Conservation (phyloP, 1,140 invertebrate species). For the Drosophila repleta region DNA sequence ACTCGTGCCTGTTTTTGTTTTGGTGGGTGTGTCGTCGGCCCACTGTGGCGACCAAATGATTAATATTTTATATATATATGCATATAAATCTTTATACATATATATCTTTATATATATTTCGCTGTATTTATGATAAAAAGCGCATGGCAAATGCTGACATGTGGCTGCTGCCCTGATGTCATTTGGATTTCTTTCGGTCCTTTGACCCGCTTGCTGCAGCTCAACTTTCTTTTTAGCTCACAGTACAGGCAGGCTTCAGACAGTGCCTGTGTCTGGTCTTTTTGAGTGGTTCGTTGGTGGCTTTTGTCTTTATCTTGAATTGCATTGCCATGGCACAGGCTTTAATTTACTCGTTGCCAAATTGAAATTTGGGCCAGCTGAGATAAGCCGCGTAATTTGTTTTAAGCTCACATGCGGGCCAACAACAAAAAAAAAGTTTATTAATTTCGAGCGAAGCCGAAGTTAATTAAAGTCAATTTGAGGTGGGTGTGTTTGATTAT, state of each 20-base stretch:
- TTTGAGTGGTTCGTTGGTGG: conserved; percentile 22
- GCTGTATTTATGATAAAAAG: conserved; percentile 35
- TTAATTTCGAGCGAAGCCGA: conserved; percentile 41
- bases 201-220: conserved; percentile 7
- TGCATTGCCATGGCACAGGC: conserved; percentile 59
- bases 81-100: neutral
- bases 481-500: conserved; percentile 55
- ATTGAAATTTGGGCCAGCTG: conserved; percentile 73
- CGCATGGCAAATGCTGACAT: conserved; percentile 32
- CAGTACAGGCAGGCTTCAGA: conserved; percentile 20
- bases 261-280: conserved; percentile 5
- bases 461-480: conserved; percentile 54
- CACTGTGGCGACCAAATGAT: conserved; percentile 54
- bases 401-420: conserved; percentile 35
- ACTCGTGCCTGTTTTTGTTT: conserved; percentile 35
- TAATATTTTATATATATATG: conserved; percentile 50
- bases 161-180: conserved; percentile 22
- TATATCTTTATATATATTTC: conserved; percentile 5
- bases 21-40: conserved; percentile 53
- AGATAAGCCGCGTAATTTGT: conserved; percentile 71
- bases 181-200: conserved; percentile 22
- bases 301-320: conserved; percentile 66
- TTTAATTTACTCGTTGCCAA: conserved; percentile 69
- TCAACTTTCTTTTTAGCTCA: conserved; percentile 35
- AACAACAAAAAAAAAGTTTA: conserved; percentile 11